These are phyloP conservation scores for Eupelmus urozonus DNA, from an alignment of 2,888 invertebrate species.

Conservation along the genomic window DNA sequence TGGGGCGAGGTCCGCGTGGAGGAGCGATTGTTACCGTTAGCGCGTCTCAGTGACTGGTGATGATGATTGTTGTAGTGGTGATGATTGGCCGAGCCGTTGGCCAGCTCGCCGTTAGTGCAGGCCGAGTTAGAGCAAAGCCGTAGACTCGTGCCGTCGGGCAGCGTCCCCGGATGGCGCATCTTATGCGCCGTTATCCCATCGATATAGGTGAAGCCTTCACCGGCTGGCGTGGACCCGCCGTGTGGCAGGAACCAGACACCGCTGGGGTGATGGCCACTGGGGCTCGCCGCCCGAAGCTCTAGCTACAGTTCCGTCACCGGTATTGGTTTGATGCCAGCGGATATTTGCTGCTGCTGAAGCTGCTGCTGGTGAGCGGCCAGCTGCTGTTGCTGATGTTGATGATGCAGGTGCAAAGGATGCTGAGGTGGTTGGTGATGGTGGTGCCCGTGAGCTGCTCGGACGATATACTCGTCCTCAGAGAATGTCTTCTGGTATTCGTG, in stretches of 20 bases:
- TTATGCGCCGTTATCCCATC: conserved; percentile 83
- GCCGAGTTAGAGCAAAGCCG: conserved; percentile 59
- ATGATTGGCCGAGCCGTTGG: conserved; percentile 48
- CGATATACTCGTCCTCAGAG: conserved; percentile 91
- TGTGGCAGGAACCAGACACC: conserved; percentile 86
- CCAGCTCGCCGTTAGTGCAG: conserved; percentile 54
- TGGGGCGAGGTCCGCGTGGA: conserved; percentile 55
- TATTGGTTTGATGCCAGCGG: conserved; percentile 82
- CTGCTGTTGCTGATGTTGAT: conserved; percentile 71
- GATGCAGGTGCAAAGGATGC: conserved; percentile 75
- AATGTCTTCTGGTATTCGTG: conserved; percentile 94
- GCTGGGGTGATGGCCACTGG: conserved; percentile 79
- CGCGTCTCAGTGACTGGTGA: conserved; percentile 60
- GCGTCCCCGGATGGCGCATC: conserved; percentile 77
- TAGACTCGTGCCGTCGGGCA: conserved; percentile 71
- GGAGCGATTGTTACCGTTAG: conserved; percentile 55
- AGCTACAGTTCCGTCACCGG: conserved; percentile 97
- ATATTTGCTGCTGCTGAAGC: conserved; percentile 68
- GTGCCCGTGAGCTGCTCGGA: conserved; percentile 82
- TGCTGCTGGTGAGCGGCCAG: conserved; percentile 77
- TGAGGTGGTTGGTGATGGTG: conserved; percentile 77
- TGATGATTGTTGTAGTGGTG: conserved; percentile 34
- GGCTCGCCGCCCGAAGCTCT: conserved; percentile 93
- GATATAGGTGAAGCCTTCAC: conserved; percentile 87
- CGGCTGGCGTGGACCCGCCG: conserved; percentile 82